These are phyloP conservation scores for Pseudomyrmex concolor DNA, from an alignment of 1,140 invertebrate species.

Conservation along the genomic window DNA sequence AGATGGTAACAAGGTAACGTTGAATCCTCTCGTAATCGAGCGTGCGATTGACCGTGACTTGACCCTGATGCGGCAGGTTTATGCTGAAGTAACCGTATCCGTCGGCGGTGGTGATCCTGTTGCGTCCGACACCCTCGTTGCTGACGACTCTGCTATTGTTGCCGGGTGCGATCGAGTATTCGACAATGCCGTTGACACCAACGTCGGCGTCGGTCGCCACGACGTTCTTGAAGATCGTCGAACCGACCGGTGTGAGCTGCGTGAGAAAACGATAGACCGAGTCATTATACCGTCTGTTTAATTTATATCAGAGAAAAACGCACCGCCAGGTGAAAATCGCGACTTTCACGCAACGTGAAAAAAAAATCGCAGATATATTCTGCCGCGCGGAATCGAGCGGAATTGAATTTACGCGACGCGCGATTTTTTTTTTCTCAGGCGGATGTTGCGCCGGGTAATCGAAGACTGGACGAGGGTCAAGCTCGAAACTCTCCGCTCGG, in stretches of 20 bases:
- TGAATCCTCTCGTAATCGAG: constrained; percentile 96
- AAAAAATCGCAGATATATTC: constrained; percentile 46
- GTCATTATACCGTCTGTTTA: neutral
- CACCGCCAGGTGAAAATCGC: neutral
- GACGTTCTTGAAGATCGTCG: constrained; percentile 94
- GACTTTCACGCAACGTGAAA: constrained; percentile 25
- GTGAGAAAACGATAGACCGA: constrained; percentile 65
- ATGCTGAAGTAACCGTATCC: constrained; percentile 93
- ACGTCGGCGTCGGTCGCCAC: constrained; percentile 93
- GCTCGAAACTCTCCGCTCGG: constrained; percentile 8
- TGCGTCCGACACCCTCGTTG: constrained; percentile 85
- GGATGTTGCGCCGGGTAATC: constrained; percentile 42
- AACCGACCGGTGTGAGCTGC: constrained; percentile 94
- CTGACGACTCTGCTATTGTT: constrained; percentile 86
- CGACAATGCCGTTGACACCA: constrained; percentile 93
- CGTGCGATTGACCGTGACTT: constrained; percentile 94
- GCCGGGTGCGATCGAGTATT: constrained; percentile 89
- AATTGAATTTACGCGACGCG: constrained; percentile 44
- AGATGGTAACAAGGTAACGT: constrained; percentile 94
- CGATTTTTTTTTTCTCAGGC: neutral
- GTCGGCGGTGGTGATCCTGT: constrained; percentile 89
- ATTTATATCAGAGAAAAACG: constrained; percentile 1
- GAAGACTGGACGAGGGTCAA: constrained; percentile 54
- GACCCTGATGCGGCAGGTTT: constrained; percentile 94
- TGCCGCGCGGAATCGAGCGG: constrained; percentile 41